Percentiles rank a stretch among this genome's conserved stretches.
phyloP scores from a whole-genome alignment of 2,888 invertebrate species.

The Frankliniella intonsa region DNA sequence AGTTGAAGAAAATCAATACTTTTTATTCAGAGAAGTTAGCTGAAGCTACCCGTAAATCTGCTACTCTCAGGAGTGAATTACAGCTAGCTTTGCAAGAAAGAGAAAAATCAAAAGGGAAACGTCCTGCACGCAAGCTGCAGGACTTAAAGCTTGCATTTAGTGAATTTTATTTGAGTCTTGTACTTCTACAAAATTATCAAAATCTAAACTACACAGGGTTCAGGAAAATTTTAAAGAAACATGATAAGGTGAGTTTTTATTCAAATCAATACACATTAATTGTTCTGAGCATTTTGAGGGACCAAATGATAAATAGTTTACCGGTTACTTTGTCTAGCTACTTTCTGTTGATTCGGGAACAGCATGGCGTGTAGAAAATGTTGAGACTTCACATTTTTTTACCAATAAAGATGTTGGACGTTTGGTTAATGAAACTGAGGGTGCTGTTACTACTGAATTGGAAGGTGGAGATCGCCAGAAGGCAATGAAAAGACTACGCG shows the following conservation, averaged over 20 bases:
- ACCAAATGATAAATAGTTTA: neutral
- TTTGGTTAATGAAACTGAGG: slow-evolving; percentile 75
- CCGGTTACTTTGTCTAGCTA: slow-evolving; percentile 47
- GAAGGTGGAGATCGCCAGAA: slow-evolving; percentile 76
- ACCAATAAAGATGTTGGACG: slow-evolving; percentile 80
- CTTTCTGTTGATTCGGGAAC: slow-evolving; percentile 65
- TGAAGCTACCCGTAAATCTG: slow-evolving; percentile 77
- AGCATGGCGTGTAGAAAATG: slow-evolving; percentile 71
- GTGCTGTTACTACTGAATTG: slow-evolving; percentile 61
- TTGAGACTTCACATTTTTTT: slow-evolving; percentile 79
- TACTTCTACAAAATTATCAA: slow-evolving; percentile 82
- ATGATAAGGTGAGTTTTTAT: slow-evolving; percentile 63
- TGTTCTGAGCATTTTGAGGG: neutral
- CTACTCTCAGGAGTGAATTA: slow-evolving; percentile 66
- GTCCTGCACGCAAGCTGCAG: slow-evolving; percentile 64
- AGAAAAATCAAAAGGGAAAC: slow-evolving; percentile 43
- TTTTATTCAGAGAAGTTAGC: slow-evolving; percentile 83
- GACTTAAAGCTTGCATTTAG: slow-evolving; percentile 84
- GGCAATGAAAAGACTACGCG: slow-evolving; percentile 81
- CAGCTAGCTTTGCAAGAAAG: slow-evolving; percentile 48
- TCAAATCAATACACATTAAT: neutral
- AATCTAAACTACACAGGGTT: slow-evolving; percentile 85
- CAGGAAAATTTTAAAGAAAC: slow-evolving; percentile 84
- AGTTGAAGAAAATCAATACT: slow-evolving; percentile 81
- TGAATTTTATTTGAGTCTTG: slow-evolving; percentile 82